A percentile compares a stretch with the other conserved stretches of the same genome.
These are phyloP conservation scores for Sitophilus oryzae DNA, from an alignment of 1,140 invertebrate species.

Conservation along the genomic window DNA sequence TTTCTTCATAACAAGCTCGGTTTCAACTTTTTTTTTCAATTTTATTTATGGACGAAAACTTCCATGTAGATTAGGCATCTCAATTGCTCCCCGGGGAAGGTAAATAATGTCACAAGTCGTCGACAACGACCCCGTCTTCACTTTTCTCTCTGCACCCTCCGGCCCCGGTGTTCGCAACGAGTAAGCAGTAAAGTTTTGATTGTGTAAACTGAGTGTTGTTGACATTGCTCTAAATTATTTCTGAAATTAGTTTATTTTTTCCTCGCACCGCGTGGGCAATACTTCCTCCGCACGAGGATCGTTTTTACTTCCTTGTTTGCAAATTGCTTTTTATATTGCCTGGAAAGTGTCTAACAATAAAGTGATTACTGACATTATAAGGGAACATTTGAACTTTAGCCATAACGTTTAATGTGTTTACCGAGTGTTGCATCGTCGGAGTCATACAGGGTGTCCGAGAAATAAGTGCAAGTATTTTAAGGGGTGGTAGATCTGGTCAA, in stretches of 20 bases:
- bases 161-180: no score
- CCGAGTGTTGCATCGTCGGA: no score
- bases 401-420: no score
- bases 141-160: no score
- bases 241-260: background rate
- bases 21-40: background rate
- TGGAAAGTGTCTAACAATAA: background rate
- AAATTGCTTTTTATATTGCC: background rate
- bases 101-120: constrained; percentile 5
- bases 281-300: background rate
- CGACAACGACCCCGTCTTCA: background rate
- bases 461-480: no score
- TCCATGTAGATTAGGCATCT: constrained; percentile 4
- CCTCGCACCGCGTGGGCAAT: background rate
- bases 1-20: no score
- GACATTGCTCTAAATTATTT: background rate
- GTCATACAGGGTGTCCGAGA: no score
- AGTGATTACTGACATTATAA: background rate
- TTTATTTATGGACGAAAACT: background rate
- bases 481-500: no score
- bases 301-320: background rate
- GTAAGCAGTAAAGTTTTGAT: constrained; percentile 3
- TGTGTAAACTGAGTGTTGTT: background rate
- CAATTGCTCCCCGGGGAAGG: background rate
- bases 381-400: no score